Conservation (phyloP, 2,888 invertebrate genomes). For the Tupiocoris notatus region DNA sequence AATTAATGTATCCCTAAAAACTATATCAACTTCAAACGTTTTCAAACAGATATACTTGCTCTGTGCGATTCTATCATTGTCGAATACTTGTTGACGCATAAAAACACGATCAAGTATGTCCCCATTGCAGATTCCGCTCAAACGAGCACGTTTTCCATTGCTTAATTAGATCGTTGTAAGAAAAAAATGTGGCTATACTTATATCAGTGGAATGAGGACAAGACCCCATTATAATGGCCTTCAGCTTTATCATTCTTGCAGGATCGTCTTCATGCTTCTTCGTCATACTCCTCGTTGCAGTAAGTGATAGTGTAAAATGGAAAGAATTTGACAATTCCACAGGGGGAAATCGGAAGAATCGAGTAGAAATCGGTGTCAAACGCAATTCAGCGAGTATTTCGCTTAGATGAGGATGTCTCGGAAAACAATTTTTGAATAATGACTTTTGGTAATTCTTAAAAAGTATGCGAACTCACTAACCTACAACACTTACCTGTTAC, state of each 20-base stretch:
- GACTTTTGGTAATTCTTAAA: neutral
- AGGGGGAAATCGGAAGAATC: too few relatives aligned
- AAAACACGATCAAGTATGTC: neutral
- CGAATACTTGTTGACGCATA: neutral
- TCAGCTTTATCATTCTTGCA: neutral
- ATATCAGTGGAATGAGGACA: conserved; percentile 33
- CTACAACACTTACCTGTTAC: neutral
- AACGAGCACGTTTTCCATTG: neutral
- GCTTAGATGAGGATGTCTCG: too few relatives aligned
- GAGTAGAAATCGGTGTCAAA: too few relatives aligned
- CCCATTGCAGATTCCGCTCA: neutral
- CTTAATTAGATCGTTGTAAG: neutral
- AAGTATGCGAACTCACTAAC: neutral
- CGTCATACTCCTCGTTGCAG: too few relatives aligned
- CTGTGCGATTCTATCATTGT: neutral
- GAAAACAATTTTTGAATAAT: too few relatives aligned
- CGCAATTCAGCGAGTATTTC: too few relatives aligned
- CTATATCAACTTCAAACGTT: neutral
- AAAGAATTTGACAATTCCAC: too few relatives aligned
- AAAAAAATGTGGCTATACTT: conserved; percentile 35
- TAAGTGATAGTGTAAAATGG: too few relatives aligned
- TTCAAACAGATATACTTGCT: neutral
- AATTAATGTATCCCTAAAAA: neutral
- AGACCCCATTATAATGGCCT: conserved; percentile 30
- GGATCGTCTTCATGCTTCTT: neutral